Evolutionary conservation across 2,888 invertebrate genomes (phyloP), one percentile per base, ranked within the genome.

Genomic region (Xestoiulus laeticollis): DNA sequence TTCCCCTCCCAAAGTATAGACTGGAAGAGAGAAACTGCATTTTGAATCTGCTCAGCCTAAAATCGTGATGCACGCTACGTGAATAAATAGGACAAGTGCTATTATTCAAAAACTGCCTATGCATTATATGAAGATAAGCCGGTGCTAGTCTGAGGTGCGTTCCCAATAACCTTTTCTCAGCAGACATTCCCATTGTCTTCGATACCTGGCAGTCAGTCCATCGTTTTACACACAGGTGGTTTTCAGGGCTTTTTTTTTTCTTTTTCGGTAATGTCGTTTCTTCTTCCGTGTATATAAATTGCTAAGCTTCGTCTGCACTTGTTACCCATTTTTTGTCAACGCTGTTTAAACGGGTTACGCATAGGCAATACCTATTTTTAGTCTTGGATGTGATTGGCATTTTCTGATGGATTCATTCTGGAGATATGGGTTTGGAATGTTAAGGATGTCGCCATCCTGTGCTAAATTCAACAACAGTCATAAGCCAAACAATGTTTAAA

Each of bases 61-160:
- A n/a, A 68, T 68, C 68, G 68, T 68, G 68, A 68, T 26, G 68
- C 68, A 68, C 68, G 68, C 68, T 68, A 68, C 26, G 8, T 68
- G 68, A n/a, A 68, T 26, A 68, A 68, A 68, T 68, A 12, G 68
- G 68, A 68, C 68, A 68, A 68, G 68, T 26, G 10, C 68, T 26
- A 68, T 68, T 68, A 68, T 68, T 68, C 68, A 68, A 26, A 48
- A 68, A 26, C 53, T 68, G 68, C 68, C 68, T 68, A 26, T 6
- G 68, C 68, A 5, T n/a, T 6, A 38, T 68, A 22, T 0, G 26
- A 68, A 68, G 68, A 68, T 68, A 68, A 68, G 68, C 68, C 12
- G 22, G 68, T 26, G 26, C 26, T 68, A 68, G 68, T 68, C 68
- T 68, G 16, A 6, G 19, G 53, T 53, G 68, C 26, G 68, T 68